Base-by-base conservation (phyloP, 2,797 vertebrate species). In the Glossophaga mutica region DNA sequence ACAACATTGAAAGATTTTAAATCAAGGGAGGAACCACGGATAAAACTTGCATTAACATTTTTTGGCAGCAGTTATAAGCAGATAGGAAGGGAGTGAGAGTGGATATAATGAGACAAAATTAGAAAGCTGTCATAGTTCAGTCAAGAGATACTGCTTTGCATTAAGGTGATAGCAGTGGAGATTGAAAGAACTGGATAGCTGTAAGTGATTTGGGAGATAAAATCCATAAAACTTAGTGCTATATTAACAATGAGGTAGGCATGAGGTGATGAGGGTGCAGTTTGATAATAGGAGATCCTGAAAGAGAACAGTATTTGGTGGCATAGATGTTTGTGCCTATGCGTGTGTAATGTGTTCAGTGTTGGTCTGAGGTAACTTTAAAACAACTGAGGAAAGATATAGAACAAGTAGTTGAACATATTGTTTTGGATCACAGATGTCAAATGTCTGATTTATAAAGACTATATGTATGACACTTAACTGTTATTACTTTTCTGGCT, bases 371-470 rank as follows among this genome's bases (percentile, higher is more conserved):
- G 55, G 39, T 87, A 85, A 76, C 21, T 90, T 95, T 87, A 83
- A 83, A 52, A 87, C 21, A 94, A 67, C 19, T 10, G 79, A 87
- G 26, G 44, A 88, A 59, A 74, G 12, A 62, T 85, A 44, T 59
- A 57, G 59, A 89, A 82, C 29, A 83, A 77, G n/a, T 65, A 91
- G 44, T 44, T 93, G 57, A 92, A 92, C 90, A 59, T 71, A 32
- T 14, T 87, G 18, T 7, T 68, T 96, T 83, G 62, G 14, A 83
- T 83, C 62, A 74, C n/a, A 83, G 5, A 78, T 52, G 34, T 67
- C n/a, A 62, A 24, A 37, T 67, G 29, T 52, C 21, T 34, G 55
- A 76, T 37, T 14, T 2, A 24, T 32, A 46, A 21, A 44, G 8
- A 46, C 2, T 2, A 10, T 32, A 62, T n/a, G 46, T 14, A 62